phyloP scores from a whole-genome alignment of 2,113 vertebrate species.

The Pleuronectes platessa region DNA sequence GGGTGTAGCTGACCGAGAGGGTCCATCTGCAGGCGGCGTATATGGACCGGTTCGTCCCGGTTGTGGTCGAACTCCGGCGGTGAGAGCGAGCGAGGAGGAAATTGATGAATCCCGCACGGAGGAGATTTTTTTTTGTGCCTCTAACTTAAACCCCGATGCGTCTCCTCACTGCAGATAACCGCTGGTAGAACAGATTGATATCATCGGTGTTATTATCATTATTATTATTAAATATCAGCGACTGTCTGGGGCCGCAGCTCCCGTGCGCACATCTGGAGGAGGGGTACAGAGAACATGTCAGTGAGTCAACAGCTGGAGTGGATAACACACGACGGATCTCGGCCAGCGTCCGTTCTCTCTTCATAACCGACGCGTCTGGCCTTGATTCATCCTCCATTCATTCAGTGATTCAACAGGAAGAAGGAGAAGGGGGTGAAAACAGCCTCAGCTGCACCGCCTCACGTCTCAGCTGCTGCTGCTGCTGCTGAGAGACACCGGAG shows the following conservation, averaged over 20 bases:
- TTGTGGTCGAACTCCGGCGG: not conserved
- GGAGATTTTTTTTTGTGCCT: not conserved
- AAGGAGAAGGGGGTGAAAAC: not conserved
- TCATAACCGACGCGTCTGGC: slow-evolving; percentile 42
- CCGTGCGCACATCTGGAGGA: not conserved
- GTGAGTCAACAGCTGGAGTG: slow-evolving; percentile 70
- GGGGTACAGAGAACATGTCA: slow-evolving; percentile 58
- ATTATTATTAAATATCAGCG: not conserved
- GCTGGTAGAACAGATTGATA: not conserved
- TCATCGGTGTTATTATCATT: too few relatives aligned
- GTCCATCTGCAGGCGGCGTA: slow-evolving; percentile 31
- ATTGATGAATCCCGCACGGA: not conserved
- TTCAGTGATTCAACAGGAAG: slow-evolving; percentile 26
- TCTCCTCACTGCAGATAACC: slow-evolving; percentile 27
- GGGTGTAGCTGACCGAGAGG: slow-evolving; percentile 48
- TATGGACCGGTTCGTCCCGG: slow-evolving; percentile 15
- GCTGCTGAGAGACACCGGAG: slow-evolving; percentile 6
- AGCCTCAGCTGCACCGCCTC: not conserved
- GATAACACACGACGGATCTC: slow-evolving; percentile 61
- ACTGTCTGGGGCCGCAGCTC: slow-evolving; percentile 29
- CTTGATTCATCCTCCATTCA: slow-evolving; percentile 30
- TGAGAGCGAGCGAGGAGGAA: not conserved
- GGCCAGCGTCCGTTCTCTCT: slow-evolving; percentile 17
- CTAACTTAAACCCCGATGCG: not conserved
- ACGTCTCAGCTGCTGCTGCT: not conserved